Conservation (phyloP, 2,113 vertebrate genomes). For the Cathartes aura region DNA sequence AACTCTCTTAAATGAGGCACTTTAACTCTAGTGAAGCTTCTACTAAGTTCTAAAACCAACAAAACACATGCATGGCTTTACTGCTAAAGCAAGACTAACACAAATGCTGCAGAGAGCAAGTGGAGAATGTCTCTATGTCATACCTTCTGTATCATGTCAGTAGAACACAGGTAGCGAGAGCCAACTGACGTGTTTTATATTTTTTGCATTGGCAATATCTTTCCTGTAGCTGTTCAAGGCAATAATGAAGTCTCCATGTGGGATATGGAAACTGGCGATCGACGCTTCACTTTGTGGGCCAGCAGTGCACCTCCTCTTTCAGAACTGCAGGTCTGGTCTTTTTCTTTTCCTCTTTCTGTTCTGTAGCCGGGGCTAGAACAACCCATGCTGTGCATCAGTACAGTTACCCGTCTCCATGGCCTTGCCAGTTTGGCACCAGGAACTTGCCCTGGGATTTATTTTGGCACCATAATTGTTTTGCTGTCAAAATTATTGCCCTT, state of each 20-base stretch:
- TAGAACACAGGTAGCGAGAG: neutral
- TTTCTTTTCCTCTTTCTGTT: neutral
- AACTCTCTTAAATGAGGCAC: neutral
- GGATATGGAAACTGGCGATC: slow-evolving; percentile 98
- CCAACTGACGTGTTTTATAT: neutral
- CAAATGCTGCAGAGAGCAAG: neutral
- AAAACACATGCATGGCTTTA: neutral
- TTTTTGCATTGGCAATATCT: neutral
- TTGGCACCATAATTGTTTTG: neutral
- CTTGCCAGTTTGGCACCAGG: neutral
- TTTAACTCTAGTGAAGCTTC: neutral
- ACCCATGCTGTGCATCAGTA: neutral
- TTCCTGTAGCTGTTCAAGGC: slow-evolving; percentile 89
- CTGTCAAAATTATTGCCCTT: neutral
- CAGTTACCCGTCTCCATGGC: neutral
- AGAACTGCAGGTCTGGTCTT: slow-evolving; percentile 88
- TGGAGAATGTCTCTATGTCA: neutral
- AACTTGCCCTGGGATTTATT: neutral
- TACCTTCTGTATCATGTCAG: neutral
- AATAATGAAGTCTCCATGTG: slow-evolving; percentile 99
- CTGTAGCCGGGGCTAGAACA: neutral
- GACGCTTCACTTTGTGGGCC: slow-evolving; percentile 95
- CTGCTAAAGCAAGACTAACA: neutral
- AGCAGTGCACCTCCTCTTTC: slow-evolving; percentile 94
- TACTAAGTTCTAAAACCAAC: neutral